These are phyloP conservation scores for Ceyx melanurus DNA, from an alignment of 2,113 vertebrate genomes.

Conservation along the genomic window DNA sequence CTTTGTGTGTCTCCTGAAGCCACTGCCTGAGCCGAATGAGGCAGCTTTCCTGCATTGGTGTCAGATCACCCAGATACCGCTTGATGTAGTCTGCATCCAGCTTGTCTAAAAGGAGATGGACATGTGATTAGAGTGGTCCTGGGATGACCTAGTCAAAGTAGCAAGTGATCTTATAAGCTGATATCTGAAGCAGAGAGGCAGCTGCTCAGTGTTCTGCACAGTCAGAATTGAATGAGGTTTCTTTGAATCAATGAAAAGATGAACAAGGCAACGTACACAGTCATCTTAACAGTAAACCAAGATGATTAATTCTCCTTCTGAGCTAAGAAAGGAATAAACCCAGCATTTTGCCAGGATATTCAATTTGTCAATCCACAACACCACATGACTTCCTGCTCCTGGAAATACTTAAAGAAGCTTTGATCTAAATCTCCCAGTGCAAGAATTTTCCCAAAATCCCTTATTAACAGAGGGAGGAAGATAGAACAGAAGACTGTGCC, in stretches of 20 bases:
- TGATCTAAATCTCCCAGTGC: not conserved
- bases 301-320: not conserved
- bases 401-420: not conserved
- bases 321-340: not conserved
- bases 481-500: not conserved
- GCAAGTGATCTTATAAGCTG: not conserved
- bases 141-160: not conserved
- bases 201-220: rapidly evolving
- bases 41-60: constrained; percentile 95
- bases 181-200: not conserved
- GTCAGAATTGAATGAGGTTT: not conserved
- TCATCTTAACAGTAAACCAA: not conserved
- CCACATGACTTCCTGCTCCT: not conserved
- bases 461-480: not conserved
- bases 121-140: not conserved
- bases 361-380: not conserved
- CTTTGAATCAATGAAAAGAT: not conserved
- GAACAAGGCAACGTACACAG: not conserved
- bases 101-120: constrained; percentile 81
- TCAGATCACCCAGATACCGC: constrained; percentile 93
- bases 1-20: constrained; percentile 96
- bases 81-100: constrained; percentile 96
- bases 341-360: not conserved
- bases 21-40: constrained; percentile 92
- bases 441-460: not conserved